Percentiles rank a stretch among this genome's conserved stretches.
phyloP scores from a whole-genome alignment of 2,797 vertebrate genomes.

The Florisuga fusca region DNA sequence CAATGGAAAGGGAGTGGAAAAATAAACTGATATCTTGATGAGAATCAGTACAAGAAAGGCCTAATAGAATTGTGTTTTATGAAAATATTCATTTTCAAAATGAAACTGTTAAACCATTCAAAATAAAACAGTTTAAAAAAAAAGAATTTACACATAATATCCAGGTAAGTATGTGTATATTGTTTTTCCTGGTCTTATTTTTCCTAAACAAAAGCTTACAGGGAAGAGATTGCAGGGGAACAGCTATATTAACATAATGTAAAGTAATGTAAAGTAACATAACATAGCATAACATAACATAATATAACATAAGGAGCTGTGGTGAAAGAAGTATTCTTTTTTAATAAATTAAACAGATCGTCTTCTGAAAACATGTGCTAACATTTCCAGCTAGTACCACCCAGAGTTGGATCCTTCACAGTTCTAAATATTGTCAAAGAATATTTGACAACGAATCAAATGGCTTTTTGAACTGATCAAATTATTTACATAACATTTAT shows the following conservation, averaged over 20 bases:
- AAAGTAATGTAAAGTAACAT: neutral
- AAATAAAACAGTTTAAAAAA: neutral
- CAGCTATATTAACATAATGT: no score
- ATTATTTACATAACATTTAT: neutral
- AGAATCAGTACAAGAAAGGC: neutral
- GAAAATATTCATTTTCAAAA: neutral
- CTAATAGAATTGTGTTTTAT: neutral
- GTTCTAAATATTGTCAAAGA: neutral
- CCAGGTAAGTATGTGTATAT: neutral
- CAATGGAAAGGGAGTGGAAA: neutral
- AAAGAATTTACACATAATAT: neutral
- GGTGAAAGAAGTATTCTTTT: neutral
- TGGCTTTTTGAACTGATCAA: neutral
- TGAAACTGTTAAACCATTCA: neutral
- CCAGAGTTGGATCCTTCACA: neutral
- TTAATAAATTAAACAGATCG: neutral
- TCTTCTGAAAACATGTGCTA: neutral
- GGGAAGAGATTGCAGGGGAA: neutral
- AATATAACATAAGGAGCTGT: neutral
- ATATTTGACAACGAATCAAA: neutral
- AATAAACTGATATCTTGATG: neutral
- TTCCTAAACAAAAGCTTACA: neutral
- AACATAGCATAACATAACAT: neutral
- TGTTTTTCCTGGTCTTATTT: neutral
- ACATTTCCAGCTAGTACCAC: neutral